Percentiles rank a stretch among this genome's conserved stretches.
Conservation (phyloP, 2,888 invertebrate genomes). For the Pteria penguin region DNA sequence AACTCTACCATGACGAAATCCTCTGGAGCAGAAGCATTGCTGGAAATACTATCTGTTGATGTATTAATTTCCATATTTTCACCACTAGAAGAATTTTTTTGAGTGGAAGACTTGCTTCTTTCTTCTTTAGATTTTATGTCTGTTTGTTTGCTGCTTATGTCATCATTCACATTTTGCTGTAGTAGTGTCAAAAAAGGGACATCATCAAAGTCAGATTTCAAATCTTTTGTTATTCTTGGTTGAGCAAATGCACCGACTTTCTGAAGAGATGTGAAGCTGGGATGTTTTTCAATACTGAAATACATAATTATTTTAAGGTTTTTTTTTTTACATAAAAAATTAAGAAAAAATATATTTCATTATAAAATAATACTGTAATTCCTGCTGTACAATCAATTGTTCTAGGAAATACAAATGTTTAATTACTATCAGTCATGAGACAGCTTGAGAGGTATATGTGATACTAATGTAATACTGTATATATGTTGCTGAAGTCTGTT, state of each 20-base stretch:
- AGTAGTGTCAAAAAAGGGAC: constrained; percentile 75
- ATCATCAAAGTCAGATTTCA: constrained; percentile 65
- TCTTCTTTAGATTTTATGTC: constrained; percentile 14
- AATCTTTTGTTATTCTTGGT: constrained; percentile 49
- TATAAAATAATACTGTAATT: no score
- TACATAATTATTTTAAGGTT: no score
- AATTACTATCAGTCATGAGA: background rate
- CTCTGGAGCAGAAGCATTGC: constrained; percentile 81
- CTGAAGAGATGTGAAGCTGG: constrained; percentile 64
- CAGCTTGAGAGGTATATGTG: no score
- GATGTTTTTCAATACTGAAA: constrained; percentile 63
- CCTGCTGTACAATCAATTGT: background rate
- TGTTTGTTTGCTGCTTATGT: constrained; percentile 4
- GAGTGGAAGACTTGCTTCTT: constrained; percentile 20
- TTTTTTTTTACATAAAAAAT: no score
- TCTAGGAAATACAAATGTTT: background rate
- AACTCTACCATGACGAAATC: constrained; percentile 88
- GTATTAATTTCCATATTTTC: constrained; percentile 13
- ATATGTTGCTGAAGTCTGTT: no score
- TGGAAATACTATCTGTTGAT: constrained; percentile 62
- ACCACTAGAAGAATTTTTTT: constrained; percentile 36
- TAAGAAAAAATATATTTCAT: no score
- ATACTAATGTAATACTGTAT: no score
- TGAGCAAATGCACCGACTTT: constrained; percentile 76
- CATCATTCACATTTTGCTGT: constrained; percentile 41